Evolutionary conservation across 1,140 invertebrate species (phyloP), one percentile per base, ranked within the genome.

Genomic region (Pseudomyrmex cubaensis): DNA sequence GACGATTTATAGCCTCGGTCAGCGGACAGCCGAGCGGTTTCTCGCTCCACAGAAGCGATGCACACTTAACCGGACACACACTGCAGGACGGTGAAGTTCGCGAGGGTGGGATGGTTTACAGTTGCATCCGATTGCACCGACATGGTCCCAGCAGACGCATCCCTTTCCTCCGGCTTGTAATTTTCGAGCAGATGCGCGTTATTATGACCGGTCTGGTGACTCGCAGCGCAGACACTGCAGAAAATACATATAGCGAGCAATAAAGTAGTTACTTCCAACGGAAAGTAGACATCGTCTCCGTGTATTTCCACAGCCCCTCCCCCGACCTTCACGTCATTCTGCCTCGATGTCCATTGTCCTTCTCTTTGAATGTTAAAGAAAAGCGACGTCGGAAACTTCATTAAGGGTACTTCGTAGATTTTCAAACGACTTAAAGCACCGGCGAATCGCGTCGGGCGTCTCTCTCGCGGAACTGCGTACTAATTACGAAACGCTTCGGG

Each of bases 41-140:
- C 64, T 83, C 76, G 50, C 85, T 61, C 46, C 76, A 48, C 56
- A 69, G 54, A 35, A 35, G 35, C 35, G 61, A 62, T 25, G 66
- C 59, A 67, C 70, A 57, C 66, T 87, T 87, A 84, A 75, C 85
- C 17, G 67, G 80, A 87, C 80, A 77, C 70, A 87, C 80, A 77
- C 70, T 84, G 44, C 62, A 35, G 67, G 54, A 12, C 2, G 25
- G 22, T 48, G 25, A 84, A 84, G 84, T 87, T 86, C 70, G 61
- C 56, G 46, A 56, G 17, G 9, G 2, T n/a, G 35, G 3, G 35
- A 35, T 35, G 35, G 66, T 56, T 46, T 50, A 57, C 70, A 62
- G 52, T 83, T 75, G 59, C n/a, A 69, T 76, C 64, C 70, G 50
- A 56, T 17, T 63, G 52, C 17, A 74, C 22, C 10, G 35, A 25